These are phyloP conservation scores for Micromesistius poutassou DNA, from an alignment of 2,797 vertebrate genomes.

Conservation along the genomic window DNA sequence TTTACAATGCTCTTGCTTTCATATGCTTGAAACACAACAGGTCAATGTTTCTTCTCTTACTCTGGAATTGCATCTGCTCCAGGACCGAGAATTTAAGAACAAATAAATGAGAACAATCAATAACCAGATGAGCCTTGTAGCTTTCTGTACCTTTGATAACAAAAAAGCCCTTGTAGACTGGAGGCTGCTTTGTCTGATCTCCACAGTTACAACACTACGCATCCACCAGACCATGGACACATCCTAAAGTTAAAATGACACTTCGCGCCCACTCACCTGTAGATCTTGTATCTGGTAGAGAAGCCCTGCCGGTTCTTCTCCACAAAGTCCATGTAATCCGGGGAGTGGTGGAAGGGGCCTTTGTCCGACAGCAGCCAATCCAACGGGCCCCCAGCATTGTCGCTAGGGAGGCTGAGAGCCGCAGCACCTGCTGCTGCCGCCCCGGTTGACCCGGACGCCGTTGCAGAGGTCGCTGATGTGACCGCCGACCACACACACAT, in stretches of 20 bases:
- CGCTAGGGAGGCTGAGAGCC: constrained; percentile 81
- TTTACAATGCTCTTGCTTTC: too few relatives aligned
- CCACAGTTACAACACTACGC: background rate
- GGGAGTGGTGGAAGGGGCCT: constrained; percentile 95
- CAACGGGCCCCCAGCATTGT: constrained; percentile 89
- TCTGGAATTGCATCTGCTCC: too few relatives aligned
- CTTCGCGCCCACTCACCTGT: constrained; percentile 78
- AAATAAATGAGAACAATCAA: background rate
- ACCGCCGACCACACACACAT: constrained; percentile 60
- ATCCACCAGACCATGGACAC: background rate
- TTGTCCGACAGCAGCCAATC: constrained; percentile 99
- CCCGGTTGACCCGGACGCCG: constrained; percentile 16
- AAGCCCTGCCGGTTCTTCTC: constrained; percentile 96
- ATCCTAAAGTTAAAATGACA: background rate
- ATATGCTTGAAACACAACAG: background rate
- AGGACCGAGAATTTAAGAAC: background rate
- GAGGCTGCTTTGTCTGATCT: background rate
- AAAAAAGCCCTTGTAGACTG: background rate
- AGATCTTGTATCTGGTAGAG: constrained; percentile 98
- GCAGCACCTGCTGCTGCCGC: constrained; percentile 27
- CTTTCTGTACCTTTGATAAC: background rate
- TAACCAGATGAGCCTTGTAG: background rate
- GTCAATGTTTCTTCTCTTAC: background rate
- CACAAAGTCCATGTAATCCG: constrained; percentile 96
- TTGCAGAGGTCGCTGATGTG: constrained; percentile 66